Base-by-base conservation (phyloP, 1,140 invertebrate genomes). In the Melitaea cinxia region DNA sequence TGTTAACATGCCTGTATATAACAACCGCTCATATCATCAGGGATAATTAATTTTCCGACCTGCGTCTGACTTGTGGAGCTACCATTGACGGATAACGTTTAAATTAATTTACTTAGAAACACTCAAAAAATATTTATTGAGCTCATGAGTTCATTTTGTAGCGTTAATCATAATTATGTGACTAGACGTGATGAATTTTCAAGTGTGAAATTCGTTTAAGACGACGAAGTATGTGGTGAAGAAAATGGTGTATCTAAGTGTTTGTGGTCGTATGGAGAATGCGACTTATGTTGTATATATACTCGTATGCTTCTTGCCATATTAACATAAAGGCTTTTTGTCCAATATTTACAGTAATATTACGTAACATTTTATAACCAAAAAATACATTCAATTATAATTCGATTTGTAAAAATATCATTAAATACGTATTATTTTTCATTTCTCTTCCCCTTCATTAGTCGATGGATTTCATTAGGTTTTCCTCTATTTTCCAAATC, bases 401-500 rank as follows among this genome's bases (percentile, higher is more conserved):
- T 67, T 54, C 52, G 35, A 57, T 65, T 70, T 65, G 70, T 68
- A 65, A 65, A 49, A 65, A 73, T 70, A 73, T 56, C 54, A 57
- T 68, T 55, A n/a, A n/a, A n/a, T n/a, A 69, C 60, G 17, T 24
- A 9, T 33, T 42, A 63, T 65, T 57, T 58, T 33, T 55, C 55
- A 54, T 66, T 64, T 39, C 57, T 55, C 63, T 56, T 61, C 66
- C 30, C 69, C 65, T 66, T 53, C 58, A 60, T 64, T 68, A 61
- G 58, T 69, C 58, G 54, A 42, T 49, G 53, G 57, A 68, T 68
- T 73, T 70, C 68, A 70, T 70, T 73, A 70, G 45, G 57, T 68
- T 65, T 62, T 67, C 68, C 64, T 64, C 59, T 66, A 73, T 70
- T 56, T 62, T 53, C 68, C 50, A 73, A 70, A 73, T 70, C 72